Conservation (phyloP, 2,797 vertebrate genomes). For the Pyrocephalus nanus region DNA sequence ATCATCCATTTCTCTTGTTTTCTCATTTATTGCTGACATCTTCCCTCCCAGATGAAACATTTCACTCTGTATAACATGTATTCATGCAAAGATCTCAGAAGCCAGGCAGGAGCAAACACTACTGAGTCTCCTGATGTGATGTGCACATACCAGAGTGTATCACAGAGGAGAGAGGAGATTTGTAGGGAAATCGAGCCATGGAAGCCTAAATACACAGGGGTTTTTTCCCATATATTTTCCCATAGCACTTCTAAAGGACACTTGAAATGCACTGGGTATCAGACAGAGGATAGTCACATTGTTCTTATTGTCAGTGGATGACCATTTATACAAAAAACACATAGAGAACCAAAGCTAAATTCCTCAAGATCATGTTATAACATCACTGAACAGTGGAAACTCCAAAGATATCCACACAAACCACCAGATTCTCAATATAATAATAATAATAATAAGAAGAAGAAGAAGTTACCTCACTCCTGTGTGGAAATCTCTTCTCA, state of each 20-base stretch:
- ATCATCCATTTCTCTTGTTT: conserved; percentile 70
- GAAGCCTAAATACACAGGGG: neutral
- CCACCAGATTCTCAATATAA: neutral
- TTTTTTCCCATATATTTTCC: neutral
- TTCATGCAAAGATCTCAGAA: neutral
- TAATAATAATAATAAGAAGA: accelerated
- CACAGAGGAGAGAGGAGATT: neutral
- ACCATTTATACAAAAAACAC: neutral
- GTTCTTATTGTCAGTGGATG: neutral
- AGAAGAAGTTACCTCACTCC: conserved; percentile 59
- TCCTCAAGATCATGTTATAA: neutral
- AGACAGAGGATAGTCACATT: neutral
- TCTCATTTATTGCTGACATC: conserved; percentile 57
- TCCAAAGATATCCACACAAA: neutral
- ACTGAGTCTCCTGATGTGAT: neutral
- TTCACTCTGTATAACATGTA: neutral
- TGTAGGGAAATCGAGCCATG: neutral
- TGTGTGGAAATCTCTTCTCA: conserved; percentile 29
- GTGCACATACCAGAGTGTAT: neutral
- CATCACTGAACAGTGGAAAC: neutral
- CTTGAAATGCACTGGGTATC: neutral
- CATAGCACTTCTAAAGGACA: accelerated
- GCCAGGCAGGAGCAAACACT: neutral
- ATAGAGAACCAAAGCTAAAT: neutral
- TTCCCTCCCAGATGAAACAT: neutral